Evolutionary conservation across 2,888 invertebrate species (phyloP).

Genomic region (Mythimna pallens): DNA sequence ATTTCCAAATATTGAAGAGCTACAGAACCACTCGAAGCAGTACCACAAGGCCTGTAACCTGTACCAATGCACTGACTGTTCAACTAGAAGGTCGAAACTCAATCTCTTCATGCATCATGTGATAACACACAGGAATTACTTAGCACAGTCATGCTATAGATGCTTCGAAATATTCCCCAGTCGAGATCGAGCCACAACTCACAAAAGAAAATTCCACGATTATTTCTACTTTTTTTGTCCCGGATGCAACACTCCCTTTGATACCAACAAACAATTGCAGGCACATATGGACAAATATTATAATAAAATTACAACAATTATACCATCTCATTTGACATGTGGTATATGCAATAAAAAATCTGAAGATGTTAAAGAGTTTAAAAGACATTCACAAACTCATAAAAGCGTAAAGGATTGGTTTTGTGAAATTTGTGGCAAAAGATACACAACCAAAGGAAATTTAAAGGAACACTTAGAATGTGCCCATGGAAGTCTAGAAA

Average conservation of each 20-base stretch:
- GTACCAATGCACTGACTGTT: conserved; percentile 92
- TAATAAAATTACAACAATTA: conserved; percentile 41
- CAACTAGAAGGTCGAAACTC: conserved; percentile 66
- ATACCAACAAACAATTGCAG: conserved; percentile 66
- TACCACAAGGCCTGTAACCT: conserved; percentile 91
- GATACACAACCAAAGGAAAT: neutral
- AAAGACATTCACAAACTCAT: conserved; percentile 47
- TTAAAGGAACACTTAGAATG: neutral
- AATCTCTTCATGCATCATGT: conserved; percentile 87
- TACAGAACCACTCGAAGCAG: conserved; percentile 90
- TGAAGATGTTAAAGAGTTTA: conserved; percentile 67
- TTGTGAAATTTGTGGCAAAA: conserved; percentile 74
- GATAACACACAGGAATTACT: conserved; percentile 89
- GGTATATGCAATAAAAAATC: conserved; percentile 76
- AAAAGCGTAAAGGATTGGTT: neutral
- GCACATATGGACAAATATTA: conserved; percentile 72
- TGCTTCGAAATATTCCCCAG: conserved; percentile 73
- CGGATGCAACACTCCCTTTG: conserved; percentile 78
- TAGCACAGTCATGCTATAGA: conserved; percentile 85
- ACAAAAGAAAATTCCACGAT: conserved; percentile 68
- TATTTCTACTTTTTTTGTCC: conserved; percentile 57
- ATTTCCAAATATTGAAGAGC: conserved; percentile 75
- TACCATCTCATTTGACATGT: conserved; percentile 69
- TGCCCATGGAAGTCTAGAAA: neutral
- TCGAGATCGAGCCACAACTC: conserved; percentile 48